These are phyloP conservation scores for Aleiodes testaceus DNA, from an alignment of 2,888 invertebrate species.

Conservation along the genomic window DNA sequence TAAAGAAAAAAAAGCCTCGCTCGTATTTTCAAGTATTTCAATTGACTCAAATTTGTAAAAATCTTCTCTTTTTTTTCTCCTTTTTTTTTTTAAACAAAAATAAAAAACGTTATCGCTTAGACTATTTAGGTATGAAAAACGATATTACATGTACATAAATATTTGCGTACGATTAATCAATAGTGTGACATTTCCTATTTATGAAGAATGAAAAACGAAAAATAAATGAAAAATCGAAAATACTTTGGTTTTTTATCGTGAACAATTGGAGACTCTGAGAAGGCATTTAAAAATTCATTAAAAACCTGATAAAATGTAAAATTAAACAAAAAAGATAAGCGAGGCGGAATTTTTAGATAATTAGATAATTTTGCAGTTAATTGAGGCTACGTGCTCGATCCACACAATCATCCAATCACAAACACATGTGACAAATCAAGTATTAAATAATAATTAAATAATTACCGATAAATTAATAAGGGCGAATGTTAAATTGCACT, in stretches of 20 bases:
- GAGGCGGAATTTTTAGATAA: background rate
- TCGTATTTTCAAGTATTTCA: slow-evolving; percentile 68
- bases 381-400: slow-evolving; percentile 9
- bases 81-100: slow-evolving; percentile 41
- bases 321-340: background rate
- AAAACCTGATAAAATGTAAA: background rate
- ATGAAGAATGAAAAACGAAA: background rate
- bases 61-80: background rate
- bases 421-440: background rate
- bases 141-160: slow-evolving; percentile 39
- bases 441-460: background rate
- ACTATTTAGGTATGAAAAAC: slow-evolving; percentile 48
- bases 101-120: slow-evolving; percentile 60
- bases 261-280: background rate
- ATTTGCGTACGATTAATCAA: slow-evolving; percentile 54
- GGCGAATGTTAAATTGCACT: background rate
- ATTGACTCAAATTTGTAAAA: slow-evolving; percentile 49
- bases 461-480: background rate
- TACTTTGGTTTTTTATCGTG: slow-evolving; percentile 5
- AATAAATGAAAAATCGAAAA: slow-evolving; percentile 1
- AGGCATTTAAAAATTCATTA: background rate
- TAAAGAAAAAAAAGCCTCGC: slow-evolving; percentile 66
- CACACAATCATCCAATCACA: background rate
- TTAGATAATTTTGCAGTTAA: background rate
- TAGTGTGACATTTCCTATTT: slow-evolving; percentile 44